phyloP scores from a whole-genome alignment of 2,113 vertebrate species.

The Lates calcarifer region DNA sequence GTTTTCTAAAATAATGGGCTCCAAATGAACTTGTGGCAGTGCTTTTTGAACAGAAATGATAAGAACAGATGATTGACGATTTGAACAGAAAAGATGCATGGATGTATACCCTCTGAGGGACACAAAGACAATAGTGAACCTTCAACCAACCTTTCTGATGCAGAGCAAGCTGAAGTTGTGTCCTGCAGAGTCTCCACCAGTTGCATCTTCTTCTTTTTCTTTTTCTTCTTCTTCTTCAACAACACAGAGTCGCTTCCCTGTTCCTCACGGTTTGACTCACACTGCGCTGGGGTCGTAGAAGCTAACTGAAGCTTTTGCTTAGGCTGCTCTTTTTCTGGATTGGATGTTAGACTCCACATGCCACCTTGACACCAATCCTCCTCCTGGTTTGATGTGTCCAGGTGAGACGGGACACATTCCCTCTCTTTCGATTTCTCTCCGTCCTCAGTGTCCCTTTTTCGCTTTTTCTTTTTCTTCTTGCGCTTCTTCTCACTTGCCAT shows the following conservation, averaged over 20 bases:
- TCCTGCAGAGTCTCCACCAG: constrained; percentile 56
- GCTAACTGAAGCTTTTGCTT: constrained; percentile 28
- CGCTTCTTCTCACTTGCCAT: constrained; percentile 64
- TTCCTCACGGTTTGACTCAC: constrained; percentile 20
- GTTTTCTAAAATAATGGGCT: background rate
- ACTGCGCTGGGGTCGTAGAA: background rate
- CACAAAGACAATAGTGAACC: background rate
- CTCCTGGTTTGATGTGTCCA: constrained; percentile 72
- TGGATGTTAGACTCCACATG: constrained; percentile 73
- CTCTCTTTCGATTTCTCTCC: constrained; percentile 28
- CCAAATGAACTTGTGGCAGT: no score
- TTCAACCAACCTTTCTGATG: constrained; percentile 71
- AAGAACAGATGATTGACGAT: no score
- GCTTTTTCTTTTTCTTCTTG: constrained; percentile 76
- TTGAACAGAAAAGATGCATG: background rate
- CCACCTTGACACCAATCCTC: constrained; percentile 84
- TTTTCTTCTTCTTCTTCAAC: constrained; percentile 75
- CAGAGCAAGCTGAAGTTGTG: constrained; percentile 5
- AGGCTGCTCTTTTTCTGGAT: constrained; percentile 27
- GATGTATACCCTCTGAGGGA: background rate
- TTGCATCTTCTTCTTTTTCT: constrained; percentile 63
- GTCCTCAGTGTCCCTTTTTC: constrained; percentile 37
- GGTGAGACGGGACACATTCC: constrained; percentile 66
- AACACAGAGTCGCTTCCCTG: constrained; percentile 30
- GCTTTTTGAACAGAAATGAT: background rate